These are phyloP conservation scores for Eupithecia centaureata DNA, from an alignment of 2,888 invertebrate genomes.

Conservation along the genomic window DNA sequence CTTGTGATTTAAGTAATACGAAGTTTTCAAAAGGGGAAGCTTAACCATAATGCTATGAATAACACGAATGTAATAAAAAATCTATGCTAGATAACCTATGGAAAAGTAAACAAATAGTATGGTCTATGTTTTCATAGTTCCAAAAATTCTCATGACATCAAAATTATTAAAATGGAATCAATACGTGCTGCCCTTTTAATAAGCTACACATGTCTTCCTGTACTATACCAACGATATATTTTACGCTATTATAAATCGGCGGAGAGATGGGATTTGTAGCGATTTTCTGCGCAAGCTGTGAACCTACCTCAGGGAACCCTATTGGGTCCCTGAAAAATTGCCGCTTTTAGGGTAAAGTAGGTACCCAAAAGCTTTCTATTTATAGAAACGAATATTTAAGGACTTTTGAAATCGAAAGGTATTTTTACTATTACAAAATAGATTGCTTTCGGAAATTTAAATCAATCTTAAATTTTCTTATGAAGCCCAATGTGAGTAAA, in stretches of 20 bases:
- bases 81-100: no score
- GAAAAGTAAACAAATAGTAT: no score
- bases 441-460: background rate
- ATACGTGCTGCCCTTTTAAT: conserved; percentile 16
- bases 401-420: background rate
- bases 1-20: background rate
- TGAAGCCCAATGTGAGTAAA: background rate
- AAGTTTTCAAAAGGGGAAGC: no score
- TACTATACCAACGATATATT: conserved; percentile 38
- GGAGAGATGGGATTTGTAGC: conserved; percentile 39
- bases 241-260: conserved; percentile 43
- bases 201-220: conserved; percentile 34
- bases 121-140: background rate
- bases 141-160: background rate
- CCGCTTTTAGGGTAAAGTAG: conserved; percentile 26
- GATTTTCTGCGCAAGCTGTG: conserved; percentile 31
- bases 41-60: no score
- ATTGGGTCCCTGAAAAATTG: conserved; percentile 31
- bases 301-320: conserved; percentile 31
- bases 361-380: conserved; percentile 22
- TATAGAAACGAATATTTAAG: conserved; percentile 15
- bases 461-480: background rate
- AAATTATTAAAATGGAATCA: background rate
- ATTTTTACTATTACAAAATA: background rate
- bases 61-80: no score